Evolutionary conservation across 2,797 vertebrate species (phyloP).

Genomic region (Buphagus erythrorhynchus): DNA sequence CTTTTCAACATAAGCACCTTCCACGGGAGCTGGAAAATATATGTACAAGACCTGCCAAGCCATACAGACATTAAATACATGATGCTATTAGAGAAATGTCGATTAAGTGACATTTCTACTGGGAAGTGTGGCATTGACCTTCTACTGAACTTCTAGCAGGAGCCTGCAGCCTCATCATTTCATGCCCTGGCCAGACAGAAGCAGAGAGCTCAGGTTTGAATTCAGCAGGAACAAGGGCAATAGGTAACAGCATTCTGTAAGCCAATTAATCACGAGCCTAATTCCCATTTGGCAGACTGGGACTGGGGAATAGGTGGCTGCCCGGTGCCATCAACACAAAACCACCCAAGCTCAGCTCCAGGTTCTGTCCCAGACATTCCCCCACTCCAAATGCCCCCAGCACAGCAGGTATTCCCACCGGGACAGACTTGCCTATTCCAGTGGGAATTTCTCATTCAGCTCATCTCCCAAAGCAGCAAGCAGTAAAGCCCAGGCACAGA

Average conservation of each 20-base stretch:
- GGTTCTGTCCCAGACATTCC: neutral
- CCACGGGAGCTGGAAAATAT: neutral
- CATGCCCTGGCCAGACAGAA: neutral
- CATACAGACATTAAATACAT: neutral
- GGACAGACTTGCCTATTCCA: neutral
- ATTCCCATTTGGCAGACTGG: neutral
- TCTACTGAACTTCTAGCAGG: neutral
- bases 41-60: neutral
- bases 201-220: neutral
- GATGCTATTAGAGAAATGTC: neutral
- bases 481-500: neutral
- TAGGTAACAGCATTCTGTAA: neutral
- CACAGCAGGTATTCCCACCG: fast-evolving
- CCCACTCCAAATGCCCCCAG: neutral
- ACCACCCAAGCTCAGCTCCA: neutral
- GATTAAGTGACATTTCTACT: neutral
- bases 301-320: neutral
- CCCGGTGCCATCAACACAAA: fast-evolving
- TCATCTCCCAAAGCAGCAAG: neutral
- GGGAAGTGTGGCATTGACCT: neutral
- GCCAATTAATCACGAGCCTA: fast-evolving
- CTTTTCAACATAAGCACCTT: neutral
- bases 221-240: neutral
- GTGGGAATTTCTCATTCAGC: fast-evolving
- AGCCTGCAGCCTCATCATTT: neutral